Base-by-base conservation (phyloP, 2,888 invertebrate species). In the Zonitis immaculata region DNA sequence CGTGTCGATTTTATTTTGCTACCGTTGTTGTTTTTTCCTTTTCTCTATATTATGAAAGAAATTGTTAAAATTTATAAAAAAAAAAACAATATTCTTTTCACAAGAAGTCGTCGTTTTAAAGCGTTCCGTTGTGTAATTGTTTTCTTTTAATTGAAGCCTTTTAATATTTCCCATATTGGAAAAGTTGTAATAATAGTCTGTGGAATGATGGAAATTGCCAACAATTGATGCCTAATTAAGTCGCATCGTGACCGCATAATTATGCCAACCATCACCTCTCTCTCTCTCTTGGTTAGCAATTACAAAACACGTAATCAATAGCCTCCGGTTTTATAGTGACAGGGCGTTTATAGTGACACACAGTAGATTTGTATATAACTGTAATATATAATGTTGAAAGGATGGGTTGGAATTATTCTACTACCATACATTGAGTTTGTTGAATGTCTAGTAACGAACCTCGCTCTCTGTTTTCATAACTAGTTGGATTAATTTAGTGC, bases 401-500 rank as follows among this genome's bases (percentile, higher is more conserved):
- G 12, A 30, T 42, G 51, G 48, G 32, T 30, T 48, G 20, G 20
- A 48, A 35, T 8, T 26, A 39, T 54, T 45, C 42, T 58, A 42
- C 47, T 55, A 54, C 49, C 50, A 52, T 42, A n/a, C n/a, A n/a
- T n/a, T n/a, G n/a, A n/a, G n/a, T n/a, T 42, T 56, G 56, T 50
- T 66, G 66, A 67, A 67, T 67, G 59, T 63, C 58, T 50, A 59
- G 59, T 68, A 67, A 68, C 64, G 66, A 68, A 63, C 61, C 56
- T 49, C 47, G 57, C 11, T 20, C 61, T 55, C 59, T 66, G 64
- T 66, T 64, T 61, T 62, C 64, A 56, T 64, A 65, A 66, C 65
- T 65, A 66, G 61, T 51, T 60, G 61, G 64, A 66, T 65, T 69
- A 66, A 69, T 69, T 68, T 66, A 65, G 63, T 61, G 53, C 66